Percentiles rank a stretch among this genome's conserved stretches.
Conservation (phyloP, 2,113 vertebrate species). For the Leiothrix lutea region DNA sequence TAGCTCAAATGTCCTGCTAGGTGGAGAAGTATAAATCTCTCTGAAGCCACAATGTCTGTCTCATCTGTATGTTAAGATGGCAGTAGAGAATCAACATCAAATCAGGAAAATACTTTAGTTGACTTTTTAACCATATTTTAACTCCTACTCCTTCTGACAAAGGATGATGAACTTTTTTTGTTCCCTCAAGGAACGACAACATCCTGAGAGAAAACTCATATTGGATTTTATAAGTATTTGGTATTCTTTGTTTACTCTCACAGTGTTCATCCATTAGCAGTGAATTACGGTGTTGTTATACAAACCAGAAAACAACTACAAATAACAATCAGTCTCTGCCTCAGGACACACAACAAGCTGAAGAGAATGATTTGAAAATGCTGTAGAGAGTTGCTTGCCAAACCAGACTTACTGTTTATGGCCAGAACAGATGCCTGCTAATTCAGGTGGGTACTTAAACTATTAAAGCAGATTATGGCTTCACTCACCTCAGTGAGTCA, state of each 20-base stretch:
- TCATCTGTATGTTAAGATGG: neutral
- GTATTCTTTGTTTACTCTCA: neutral
- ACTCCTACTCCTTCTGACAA: neutral
- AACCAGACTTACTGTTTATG: neutral
- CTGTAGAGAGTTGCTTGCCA: neutral
- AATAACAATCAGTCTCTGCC: constrained; percentile 8
- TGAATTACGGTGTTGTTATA: neutral
- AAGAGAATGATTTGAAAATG: neutral
- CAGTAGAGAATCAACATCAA: neutral
- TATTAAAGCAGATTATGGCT: neutral
- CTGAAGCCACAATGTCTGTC: neutral
- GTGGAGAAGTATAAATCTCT: neutral
- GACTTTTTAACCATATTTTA: neutral
- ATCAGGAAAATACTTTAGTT: neutral
- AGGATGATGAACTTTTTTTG: neutral
- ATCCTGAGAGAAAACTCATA: neutral
- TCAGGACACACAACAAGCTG: neutral
- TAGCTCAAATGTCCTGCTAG: neutral
- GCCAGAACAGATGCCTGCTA: constrained; percentile 7
- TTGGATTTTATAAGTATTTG: neutral
- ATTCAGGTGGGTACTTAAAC: neutral
- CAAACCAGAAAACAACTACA: constrained; percentile 25
- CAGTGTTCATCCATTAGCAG: neutral
- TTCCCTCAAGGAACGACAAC: neutral
- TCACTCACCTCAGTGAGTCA: neutral